Base-by-base conservation (phyloP, 2,888 invertebrate genomes). In the Melinopterus prodromus region DNA sequence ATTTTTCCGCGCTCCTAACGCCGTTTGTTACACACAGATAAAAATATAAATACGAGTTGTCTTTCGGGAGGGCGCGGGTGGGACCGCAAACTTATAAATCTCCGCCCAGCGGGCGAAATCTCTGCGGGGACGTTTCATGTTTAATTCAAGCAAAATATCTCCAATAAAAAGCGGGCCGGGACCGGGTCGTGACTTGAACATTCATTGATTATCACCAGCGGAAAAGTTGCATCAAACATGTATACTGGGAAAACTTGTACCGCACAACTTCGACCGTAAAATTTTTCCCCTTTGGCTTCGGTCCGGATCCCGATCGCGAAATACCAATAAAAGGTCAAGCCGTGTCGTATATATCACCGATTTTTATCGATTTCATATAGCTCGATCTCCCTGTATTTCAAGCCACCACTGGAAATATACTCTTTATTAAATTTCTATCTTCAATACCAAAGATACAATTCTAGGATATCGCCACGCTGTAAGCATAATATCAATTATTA, bases 41-140 rank as follows among this genome's bases (percentile, higher is more conserved):
- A 87, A 88, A 87, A 88, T 87, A 88, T 87, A 88, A 87, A 88
- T 87, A 88, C 85, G 86, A 84, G 86, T 86, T 86, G 87, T 86
- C 86, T 87, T 85, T 85, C 84, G 83, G 14, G 74, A 14, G 72
- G 35, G 14, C 16, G 38, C 9, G 69, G 76, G 35, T 53, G n/a
- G 76, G 16, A 26, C 86, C 85, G 87, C 86, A 87, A 88, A 88
- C 88, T 86, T 82, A 77, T 77, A 82, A 86, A 87, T 87, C 85
- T 84, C 82, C 78, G 81, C 86, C 86, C 84, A 84, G 85, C 82
- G 1, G 53, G 70, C 76, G 78, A 70, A 83, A 81, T 83, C 81
- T 83, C 84, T 83, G 84, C 82, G 84, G 84, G 84, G 86, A 86
- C 85, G 86, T 87, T 87, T 88, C 87, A 88, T 88, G 87, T 88